phyloP scores from a whole-genome alignment of 2,888 invertebrate genomes.

The Agrotis clavis region DNA sequence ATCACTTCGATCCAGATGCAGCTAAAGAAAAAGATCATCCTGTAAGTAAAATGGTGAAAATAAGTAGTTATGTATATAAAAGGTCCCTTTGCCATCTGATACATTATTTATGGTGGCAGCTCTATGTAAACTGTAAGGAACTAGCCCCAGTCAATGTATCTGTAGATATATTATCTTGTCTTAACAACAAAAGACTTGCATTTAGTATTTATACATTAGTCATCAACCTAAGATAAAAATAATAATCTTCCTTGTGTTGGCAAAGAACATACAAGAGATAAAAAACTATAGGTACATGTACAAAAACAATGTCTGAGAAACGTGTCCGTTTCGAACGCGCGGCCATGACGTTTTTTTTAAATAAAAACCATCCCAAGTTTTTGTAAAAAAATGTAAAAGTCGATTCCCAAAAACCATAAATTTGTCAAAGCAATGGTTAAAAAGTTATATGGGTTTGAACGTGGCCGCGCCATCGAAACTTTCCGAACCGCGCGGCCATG shows the following conservation, averaged over 20 bases:
- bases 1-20: constrained; percentile 94
- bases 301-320: constrained; percentile 23
- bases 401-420: too few relatives aligned
- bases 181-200: constrained; percentile 2
- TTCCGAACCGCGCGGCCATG: too few relatives aligned
- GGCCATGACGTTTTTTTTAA: too few relatives aligned
- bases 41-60: constrained; percentile 73
- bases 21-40: constrained; percentile 91
- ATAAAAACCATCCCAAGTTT: too few relatives aligned
- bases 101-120: background rate
- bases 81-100: background rate
- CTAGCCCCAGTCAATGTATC: background rate
- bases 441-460: too few relatives aligned
- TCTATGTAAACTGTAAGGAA: background rate
- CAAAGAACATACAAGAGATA: constrained; percentile 13
- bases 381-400: too few relatives aligned
- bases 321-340: too few relatives aligned
- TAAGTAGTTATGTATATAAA: background rate
- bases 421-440: too few relatives aligned
- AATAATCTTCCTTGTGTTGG: background rate
- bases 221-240: constrained; percentile 10
- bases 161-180: background rate
- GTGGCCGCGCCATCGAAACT: too few relatives aligned
- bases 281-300: background rate
- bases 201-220: background rate